Conservation (phyloP, 2,888 invertebrate species). For the Cerceris ruficornis region DNA sequence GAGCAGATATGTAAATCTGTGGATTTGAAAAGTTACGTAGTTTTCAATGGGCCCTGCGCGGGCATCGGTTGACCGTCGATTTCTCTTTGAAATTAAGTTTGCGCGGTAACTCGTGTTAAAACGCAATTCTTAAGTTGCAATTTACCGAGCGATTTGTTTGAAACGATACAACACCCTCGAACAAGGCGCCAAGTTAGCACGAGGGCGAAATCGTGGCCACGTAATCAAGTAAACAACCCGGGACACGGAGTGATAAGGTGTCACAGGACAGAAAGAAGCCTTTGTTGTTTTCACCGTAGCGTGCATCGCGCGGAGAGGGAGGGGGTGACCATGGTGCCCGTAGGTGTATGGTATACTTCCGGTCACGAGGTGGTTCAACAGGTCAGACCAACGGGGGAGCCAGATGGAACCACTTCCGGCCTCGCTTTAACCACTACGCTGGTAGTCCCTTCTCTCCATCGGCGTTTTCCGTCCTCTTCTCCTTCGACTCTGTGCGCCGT, state of each 20-base stretch:
- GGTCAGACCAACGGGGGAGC: constrained; percentile 81
- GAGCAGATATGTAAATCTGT: no score
- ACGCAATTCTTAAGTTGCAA: no score
- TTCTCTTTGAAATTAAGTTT: no score
- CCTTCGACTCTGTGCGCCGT: constrained; percentile 1
- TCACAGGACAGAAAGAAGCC: constrained; percentile 73
- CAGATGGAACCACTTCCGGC: constrained; percentile 82
- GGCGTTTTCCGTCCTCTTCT: constrained; percentile 37
- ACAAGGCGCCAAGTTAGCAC: neutral
- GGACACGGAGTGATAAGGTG: constrained; percentile 69
- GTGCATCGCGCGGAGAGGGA: constrained; percentile 38
- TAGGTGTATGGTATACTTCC: constrained; percentile 79
- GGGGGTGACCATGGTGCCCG: constrained; percentile 64
- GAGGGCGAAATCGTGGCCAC: constrained; percentile 38
- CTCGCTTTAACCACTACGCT: constrained; percentile 51
- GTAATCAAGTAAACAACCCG: constrained; percentile 53
- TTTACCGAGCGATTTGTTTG: neutral
- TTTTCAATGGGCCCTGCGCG: no score
- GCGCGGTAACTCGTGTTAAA: no score
- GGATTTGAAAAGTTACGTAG: no score
- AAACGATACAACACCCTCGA: neutral
- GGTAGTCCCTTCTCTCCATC: constrained; percentile 22
- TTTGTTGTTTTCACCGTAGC: constrained; percentile 73
- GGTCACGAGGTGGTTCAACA: constrained; percentile 82
- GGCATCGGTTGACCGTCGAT: no score